phyloP scores from a whole-genome alignment of 1,140 invertebrate species.

The Cryptotermes secundus region DNA sequence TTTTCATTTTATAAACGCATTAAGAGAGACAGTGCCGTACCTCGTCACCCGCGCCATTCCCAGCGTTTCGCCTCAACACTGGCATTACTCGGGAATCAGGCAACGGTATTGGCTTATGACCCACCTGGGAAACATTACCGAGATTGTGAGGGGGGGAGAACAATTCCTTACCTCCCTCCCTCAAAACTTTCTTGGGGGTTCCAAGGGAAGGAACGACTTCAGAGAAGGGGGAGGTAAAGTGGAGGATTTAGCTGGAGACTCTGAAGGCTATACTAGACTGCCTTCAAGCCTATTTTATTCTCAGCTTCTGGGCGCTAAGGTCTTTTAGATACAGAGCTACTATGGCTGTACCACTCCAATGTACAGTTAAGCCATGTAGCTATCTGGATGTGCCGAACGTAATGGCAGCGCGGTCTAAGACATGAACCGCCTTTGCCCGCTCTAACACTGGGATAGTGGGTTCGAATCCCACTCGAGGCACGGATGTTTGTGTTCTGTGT shows the following conservation, averaged over 20 bases:
- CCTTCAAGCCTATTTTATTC: no score
- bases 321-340: no score
- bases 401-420: no score
- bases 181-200: neutral
- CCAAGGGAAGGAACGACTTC: neutral
- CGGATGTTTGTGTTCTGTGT: no score
- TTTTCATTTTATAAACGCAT: neutral
- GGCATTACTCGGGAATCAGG: neutral
- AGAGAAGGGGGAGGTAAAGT: no score
- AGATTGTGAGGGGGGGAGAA: neutral
- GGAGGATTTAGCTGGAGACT: neutral
- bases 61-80: neutral
- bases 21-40: neutral
- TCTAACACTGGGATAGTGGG: no score
- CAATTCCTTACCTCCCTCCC: neutral
- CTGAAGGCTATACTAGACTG: neutral
- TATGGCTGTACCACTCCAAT: no score
- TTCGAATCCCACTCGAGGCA: no score
- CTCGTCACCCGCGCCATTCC: neutral
- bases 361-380: no score
- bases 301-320: no score
- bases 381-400: no score
- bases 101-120: neutral
- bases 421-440: no score
- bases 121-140: constrained; percentile 20